Evolutionary conservation across 2,797 vertebrate species (phyloP).

Genomic region (Semotilus atromaculatus): DNA sequence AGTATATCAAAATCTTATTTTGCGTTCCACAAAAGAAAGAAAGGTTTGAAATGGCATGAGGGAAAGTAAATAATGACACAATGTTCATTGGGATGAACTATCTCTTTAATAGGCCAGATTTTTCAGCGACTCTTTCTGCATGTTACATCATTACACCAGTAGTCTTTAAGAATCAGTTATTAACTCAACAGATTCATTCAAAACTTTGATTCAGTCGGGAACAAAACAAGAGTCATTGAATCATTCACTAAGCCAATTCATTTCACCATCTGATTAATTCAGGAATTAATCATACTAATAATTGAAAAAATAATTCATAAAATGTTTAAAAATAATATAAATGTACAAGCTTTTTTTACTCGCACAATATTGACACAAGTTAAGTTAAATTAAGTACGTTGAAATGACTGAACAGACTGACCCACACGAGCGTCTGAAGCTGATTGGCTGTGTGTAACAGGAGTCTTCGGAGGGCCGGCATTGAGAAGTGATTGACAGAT

Average conservation of each 20-base stretch:
- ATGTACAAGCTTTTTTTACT: too few species aligned
- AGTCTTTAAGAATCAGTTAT: neutral
- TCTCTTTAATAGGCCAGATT: too few species aligned
- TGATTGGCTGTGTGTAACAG: slow-evolving; percentile 74
- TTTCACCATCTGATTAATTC: neutral
- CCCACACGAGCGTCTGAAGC: slow-evolving; percentile 78
- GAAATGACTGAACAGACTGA: slow-evolving; percentile 63
- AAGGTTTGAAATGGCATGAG: too few species aligned
- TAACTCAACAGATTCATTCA: neutral
- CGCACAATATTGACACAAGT: too few species aligned
- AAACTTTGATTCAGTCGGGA: neutral
- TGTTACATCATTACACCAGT: too few species aligned
- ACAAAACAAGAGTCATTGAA: neutral
- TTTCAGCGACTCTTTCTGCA: too few species aligned
- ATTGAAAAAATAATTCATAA: neutral
- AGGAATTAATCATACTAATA: neutral
- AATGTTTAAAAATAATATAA: neutral
- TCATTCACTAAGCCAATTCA: neutral
- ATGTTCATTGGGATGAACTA: too few species aligned
- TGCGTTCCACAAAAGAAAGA: neutral
- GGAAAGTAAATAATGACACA: too few species aligned
- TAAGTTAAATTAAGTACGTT: too few species aligned
- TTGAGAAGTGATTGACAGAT: slow-evolving; percentile 68
- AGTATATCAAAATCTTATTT: neutral
- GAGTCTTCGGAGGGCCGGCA: slow-evolving; percentile 74